A percentile compares a stretch with the other conserved stretches of the same genome.
Conservation (phyloP, 1,140 invertebrate species). For the Mycetomoellerius zeteki region DNA sequence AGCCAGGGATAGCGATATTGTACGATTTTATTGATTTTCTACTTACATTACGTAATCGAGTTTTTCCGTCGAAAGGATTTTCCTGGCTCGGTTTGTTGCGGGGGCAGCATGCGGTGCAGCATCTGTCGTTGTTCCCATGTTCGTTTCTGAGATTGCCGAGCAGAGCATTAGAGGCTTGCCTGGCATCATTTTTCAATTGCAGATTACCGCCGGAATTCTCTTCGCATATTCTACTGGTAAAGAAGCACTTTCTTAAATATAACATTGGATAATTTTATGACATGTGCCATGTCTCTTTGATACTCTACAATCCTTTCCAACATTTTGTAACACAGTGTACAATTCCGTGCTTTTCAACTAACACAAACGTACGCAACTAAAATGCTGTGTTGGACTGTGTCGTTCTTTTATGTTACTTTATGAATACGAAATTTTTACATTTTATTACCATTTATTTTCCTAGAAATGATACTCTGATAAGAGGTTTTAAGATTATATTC, state of each 20-base stretch:
- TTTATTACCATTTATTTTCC: no score
- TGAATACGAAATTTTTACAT: no score
- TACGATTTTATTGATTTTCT: slow-evolving; percentile 30
- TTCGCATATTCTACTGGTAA: slow-evolving; percentile 89
- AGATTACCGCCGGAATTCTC: slow-evolving; percentile 89
- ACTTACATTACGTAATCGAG: slow-evolving; percentile 47
- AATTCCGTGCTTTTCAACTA: no score
- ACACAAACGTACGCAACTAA: no score
- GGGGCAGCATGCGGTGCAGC: slow-evolving; percentile 90
- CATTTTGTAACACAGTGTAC: no score
- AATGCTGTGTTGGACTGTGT: no score
- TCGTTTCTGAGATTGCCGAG: slow-evolving; percentile 90
- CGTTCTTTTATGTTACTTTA: no score
- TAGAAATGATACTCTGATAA: no score
- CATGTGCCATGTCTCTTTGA: not conserved
- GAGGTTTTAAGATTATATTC: no score
- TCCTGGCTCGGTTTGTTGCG: slow-evolving; percentile 89
- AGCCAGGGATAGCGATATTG: not conserved
- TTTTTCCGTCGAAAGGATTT: slow-evolving; percentile 80
- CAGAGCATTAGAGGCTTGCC: slow-evolving; percentile 88
- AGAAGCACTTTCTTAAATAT: slow-evolving; percentile 61
- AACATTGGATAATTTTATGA: not conserved
- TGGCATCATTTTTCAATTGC: slow-evolving; percentile 90
- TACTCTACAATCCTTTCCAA: not conserved
- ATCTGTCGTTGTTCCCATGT: slow-evolving; percentile 89